Percentiles rank a stretch among this genome's conserved stretches.
These are phyloP conservation scores for Leptonema lineaticorne DNA, from an alignment of 1,140 invertebrate genomes.

Conservation along the genomic window DNA sequence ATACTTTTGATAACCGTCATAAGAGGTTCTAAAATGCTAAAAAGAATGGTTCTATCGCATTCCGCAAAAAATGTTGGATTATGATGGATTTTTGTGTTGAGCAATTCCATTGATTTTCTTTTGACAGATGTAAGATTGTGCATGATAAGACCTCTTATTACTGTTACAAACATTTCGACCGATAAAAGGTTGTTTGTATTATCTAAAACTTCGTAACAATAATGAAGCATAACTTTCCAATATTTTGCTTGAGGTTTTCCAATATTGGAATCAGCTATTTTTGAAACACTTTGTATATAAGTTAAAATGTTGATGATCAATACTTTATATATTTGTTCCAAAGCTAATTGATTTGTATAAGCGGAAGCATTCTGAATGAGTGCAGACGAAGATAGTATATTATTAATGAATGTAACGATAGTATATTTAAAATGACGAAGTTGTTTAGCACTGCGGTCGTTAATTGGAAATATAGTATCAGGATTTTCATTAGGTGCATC, in stretches of 20 bases:
- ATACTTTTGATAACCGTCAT: conserved; percentile 61
- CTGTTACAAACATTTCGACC: conserved; percentile 72
- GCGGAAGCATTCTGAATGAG: conserved; percentile 68
- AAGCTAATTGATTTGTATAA: conserved; percentile 51
- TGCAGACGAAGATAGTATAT: conserved; percentile 63
- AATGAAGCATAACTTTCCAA: conserved; percentile 76
- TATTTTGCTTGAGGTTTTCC: conserved; percentile 67
- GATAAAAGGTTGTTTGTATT: conserved; percentile 77
- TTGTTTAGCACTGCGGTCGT: conserved; percentile 67
- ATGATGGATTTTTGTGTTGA: conserved; percentile 76
- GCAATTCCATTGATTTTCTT: conserved; percentile 78
- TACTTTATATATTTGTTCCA: conserved; percentile 64
- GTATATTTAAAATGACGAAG: conserved; percentile 81
- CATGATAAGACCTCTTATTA: conserved; percentile 68
- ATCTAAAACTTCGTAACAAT: conserved; percentile 75
- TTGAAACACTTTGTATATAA: conserved; percentile 65
- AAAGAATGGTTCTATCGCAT: conserved; percentile 54
- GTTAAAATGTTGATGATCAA: conserved; percentile 68
- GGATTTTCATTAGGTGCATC: conserved; percentile 46
- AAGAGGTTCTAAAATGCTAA: conserved; percentile 62
- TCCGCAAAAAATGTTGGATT: conserved; percentile 62
- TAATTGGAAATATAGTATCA: conserved; percentile 68
- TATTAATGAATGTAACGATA: conserved; percentile 68
- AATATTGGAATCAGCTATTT: conserved; percentile 55
- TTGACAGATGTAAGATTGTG: conserved; percentile 70